phyloP scores from a whole-genome alignment of 1,140 invertebrate genomes.

The Pentalonia nigronervosa region DNA sequence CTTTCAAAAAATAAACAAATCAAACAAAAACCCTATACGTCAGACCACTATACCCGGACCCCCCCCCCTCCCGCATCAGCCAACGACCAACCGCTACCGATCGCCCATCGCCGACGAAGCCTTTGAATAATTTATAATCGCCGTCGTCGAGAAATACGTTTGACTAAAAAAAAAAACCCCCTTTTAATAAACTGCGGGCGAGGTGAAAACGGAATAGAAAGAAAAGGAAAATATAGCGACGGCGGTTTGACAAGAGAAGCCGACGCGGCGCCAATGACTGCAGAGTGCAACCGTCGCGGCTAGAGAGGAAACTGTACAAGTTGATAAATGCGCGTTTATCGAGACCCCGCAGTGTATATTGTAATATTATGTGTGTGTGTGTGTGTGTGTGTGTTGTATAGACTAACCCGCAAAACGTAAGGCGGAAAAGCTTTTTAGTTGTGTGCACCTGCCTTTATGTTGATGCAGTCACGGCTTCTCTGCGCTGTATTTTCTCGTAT shows the following conservation, averaged over 20 bases:
- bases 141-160: not conserved
- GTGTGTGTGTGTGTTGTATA: too few species aligned
- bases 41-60: not conserved
- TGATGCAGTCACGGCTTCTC: not conserved
- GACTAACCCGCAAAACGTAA: not conserved
- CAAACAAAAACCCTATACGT: not conserved
- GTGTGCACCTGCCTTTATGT: not conserved
- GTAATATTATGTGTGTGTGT: not conserved
- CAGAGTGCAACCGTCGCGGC: not conserved
- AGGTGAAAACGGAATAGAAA: not conserved
- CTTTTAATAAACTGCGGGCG: not conserved
- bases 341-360: not conserved
- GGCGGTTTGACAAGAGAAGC: not conserved
- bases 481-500: not conserved
- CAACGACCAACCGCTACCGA: not conserved
- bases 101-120: not conserved
- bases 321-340: slow-evolving; percentile 23
- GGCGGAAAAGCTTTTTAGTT: not conserved
- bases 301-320: slow-evolving; percentile 38
- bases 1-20: slow-evolving; percentile 38
- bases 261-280: not conserved
- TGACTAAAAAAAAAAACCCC: not conserved
- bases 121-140: slow-evolving; percentile 28
- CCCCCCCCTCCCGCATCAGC: not conserved
- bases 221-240: not conserved